These are phyloP conservation scores for Mormyrus proboscirostris DNA, from an alignment of 2,797 vertebrate species.

Conservation along the genomic window DNA sequence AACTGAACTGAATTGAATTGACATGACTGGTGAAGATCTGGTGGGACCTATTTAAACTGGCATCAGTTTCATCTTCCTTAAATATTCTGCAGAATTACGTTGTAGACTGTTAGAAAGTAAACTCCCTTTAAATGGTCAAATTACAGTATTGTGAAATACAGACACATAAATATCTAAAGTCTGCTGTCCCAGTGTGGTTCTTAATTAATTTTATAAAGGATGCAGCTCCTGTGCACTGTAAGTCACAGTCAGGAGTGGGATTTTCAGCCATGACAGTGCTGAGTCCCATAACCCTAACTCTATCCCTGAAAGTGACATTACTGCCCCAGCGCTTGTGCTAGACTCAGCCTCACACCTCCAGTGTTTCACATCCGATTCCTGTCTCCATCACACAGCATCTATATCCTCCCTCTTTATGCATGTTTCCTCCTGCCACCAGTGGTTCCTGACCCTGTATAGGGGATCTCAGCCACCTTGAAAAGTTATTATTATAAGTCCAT, in stretches of 20 bases:
- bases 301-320: constrained; percentile 78
- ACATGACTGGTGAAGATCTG: background rate
- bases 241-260: constrained; percentile 78
- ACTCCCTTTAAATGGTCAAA: background rate
- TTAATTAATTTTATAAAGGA: constrained; percentile 89
- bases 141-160: background rate
- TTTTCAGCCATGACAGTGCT: constrained; percentile 87
- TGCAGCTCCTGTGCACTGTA: constrained; percentile 91
- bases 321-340: constrained; percentile 53
- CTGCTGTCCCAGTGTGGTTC: constrained; percentile 76
- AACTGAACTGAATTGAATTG: background rate
- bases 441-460: background rate
- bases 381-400: background rate
- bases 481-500: background rate
- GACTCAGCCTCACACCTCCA: background rate
- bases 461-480: background rate
- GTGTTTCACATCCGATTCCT: background rate
- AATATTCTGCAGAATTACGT: background rate
- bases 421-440: background rate
- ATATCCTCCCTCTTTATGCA: background rate
- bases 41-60: background rate
- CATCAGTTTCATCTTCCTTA: background rate
- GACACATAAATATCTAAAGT: constrained; percentile 76
- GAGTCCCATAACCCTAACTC: constrained; percentile 68
- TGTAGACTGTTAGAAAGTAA: background rate